Conservation (phyloP, 1,140 invertebrate genomes). For the Chelonus insularis region DNA sequence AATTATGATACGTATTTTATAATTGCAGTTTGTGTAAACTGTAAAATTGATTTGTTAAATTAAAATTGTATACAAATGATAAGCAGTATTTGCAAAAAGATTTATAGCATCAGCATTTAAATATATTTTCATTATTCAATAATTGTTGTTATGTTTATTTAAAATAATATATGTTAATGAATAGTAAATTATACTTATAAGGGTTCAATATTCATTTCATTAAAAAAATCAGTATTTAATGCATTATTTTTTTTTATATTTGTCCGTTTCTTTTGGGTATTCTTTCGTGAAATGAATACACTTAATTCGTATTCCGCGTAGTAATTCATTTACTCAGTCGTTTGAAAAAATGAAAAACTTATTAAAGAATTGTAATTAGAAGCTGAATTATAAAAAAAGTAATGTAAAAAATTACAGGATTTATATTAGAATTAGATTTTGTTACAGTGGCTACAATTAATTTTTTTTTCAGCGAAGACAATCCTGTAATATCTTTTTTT, state of each 20-base stretch:
- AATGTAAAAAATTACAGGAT: conserved; percentile 41
- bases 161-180: no score
- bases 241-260: no score
- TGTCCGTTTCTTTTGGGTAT: neutral
- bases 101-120: conserved; percentile 22
- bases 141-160: neutral
- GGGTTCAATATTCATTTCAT: no score
- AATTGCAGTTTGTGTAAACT: no score
- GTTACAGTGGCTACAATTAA: conserved; percentile 28
- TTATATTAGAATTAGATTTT: conserved; percentile 29
- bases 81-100: conserved; percentile 8
- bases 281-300: conserved; percentile 9
- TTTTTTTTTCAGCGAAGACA: conserved; percentile 13
- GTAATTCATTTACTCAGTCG: conserved; percentile 7
- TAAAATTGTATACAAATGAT: conserved; percentile 8
- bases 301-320: neutral
- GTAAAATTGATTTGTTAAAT: conserved; percentile 12
- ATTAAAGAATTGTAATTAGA: conserved; percentile 34
- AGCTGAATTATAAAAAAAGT: conserved; percentile 39
- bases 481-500: conserved; percentile 30
- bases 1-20: no score
- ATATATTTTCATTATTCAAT: conserved; percentile 26
- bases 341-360: conserved; percentile 22
- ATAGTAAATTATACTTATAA: no score
- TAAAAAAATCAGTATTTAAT: no score